Percentiles rank a stretch among this genome's conserved stretches.
phyloP scores from a whole-genome alignment of 2,797 vertebrate species.

The Fistularia commersonii region DNA sequence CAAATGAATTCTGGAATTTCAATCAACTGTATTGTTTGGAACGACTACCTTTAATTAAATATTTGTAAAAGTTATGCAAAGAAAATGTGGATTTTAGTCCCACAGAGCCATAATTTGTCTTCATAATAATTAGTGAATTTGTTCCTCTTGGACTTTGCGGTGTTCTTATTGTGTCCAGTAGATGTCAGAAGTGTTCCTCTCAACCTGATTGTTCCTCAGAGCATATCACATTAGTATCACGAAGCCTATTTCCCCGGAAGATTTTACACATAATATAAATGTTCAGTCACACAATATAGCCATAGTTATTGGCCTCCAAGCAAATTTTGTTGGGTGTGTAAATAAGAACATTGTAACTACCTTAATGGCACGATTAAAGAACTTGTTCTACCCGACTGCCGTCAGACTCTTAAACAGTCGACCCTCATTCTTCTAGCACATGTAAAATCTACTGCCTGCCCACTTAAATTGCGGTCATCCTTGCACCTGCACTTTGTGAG shows the following conservation, averaged over 20 bases:
- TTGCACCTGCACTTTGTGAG: too few species aligned
- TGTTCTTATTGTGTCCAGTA: slow-evolving; percentile 55
- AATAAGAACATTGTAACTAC: neutral
- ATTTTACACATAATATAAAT: slow-evolving; percentile 43
- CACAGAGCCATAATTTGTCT: slow-evolving; percentile 2
- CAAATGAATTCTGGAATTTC: too few species aligned
- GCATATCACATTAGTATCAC: slow-evolving; percentile 37
- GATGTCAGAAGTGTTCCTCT: slow-evolving; percentile 75
- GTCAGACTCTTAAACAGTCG: too few species aligned
- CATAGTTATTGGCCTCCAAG: neutral
- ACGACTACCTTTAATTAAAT: too few species aligned
- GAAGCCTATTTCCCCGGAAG: slow-evolving; percentile 27
- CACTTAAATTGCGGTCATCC: too few species aligned
- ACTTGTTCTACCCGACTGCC: too few species aligned
- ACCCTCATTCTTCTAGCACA: too few species aligned
- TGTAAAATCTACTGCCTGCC: too few species aligned
- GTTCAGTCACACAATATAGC: slow-evolving; percentile 18
- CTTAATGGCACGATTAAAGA: too few species aligned
- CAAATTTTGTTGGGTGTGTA: slow-evolving; percentile 20
- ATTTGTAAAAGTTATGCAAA: neutral
- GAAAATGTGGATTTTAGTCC: neutral
- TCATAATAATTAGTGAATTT: slow-evolving; percentile 10
- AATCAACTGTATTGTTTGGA: too few species aligned
- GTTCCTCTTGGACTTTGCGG: neutral
- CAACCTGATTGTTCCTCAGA: slow-evolving; percentile 29